Evolutionary conservation across 2,888 invertebrate genomes (phyloP), one percentile per base, ranked within the genome.

Genomic region (Drosophila paranaensis): DNA sequence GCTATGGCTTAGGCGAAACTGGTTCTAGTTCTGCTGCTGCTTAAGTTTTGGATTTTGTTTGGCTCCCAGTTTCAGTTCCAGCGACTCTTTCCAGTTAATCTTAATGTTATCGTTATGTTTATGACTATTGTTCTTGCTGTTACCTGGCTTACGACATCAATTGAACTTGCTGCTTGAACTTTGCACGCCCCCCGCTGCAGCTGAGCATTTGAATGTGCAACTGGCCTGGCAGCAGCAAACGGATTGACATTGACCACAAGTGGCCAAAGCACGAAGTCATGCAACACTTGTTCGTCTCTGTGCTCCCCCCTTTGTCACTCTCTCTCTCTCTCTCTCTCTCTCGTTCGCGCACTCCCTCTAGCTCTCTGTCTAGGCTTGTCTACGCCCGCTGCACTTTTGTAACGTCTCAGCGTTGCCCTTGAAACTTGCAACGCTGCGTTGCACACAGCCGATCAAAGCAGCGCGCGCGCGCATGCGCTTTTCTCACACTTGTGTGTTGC

Each of bases 91-190:
- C 51, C 37, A 40, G 6, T 30, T 46, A 9, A 40, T 56, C 33
- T 58, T 40, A 16, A 55, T 45, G 10, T 42, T 16, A 20, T 56
- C n/a, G 16, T 68, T 42, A 54, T 57, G 42, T 6, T 50, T 50
- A 60, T 60, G 39, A 9, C 46, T 39, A 42, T 53, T 27, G 11
- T 33, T 39, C 46, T n/a, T 55, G 45, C 30, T 35, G 35, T 50
- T 48, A 39, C 46, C 45, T 10, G 39, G 39, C 58, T 48, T 13
- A 48, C 20, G 53, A 81, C 72, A 73, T 77, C 77, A 73, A 62
- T 65, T 84, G 82, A 87, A 85, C 84, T 87, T 87, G 84, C 60
- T 56, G 74, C 86, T 78, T 84, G 82, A 87, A 82, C 84, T 85
- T 75, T 74, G 55, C 27, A 60, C 42, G 37, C 39, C 37, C 27